phyloP scores from a whole-genome alignment of 2,888 invertebrate species.

The Phorcus lineatus region DNA sequence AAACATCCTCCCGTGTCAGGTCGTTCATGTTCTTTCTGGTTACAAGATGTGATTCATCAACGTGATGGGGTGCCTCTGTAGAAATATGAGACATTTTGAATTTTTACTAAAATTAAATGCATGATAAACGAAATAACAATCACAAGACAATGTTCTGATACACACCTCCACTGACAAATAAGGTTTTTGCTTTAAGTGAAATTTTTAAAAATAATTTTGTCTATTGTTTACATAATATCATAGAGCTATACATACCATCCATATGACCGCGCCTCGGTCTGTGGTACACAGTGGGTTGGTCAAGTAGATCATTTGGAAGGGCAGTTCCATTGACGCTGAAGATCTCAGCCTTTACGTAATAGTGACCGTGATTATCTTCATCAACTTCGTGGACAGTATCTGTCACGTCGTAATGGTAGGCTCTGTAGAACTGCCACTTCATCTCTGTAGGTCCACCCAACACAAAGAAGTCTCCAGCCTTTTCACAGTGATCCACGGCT shows the following conservation, averaged over 20 bases:
- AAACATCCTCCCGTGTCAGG: slow-evolving; percentile 41
- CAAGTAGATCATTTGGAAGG: slow-evolving; percentile 23
- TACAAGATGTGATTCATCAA: not conserved
- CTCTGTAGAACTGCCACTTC: slow-evolving; percentile 33
- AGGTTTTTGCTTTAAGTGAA: no score
- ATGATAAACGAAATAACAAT: no score
- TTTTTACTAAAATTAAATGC: no score
- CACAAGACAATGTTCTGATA: not conserved
- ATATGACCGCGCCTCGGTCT: slow-evolving; percentile 31
- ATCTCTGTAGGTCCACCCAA: slow-evolving; percentile 45
- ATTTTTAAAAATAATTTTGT: no score
- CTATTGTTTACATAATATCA: not conserved
- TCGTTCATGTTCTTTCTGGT: slow-evolving; percentile 39
- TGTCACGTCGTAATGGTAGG: slow-evolving; percentile 43
- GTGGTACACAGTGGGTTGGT: slow-evolving; percentile 29
- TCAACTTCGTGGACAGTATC: slow-evolving; percentile 32
- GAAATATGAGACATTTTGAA: not conserved
- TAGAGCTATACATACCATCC: slow-evolving; percentile 35
- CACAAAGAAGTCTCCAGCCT: slow-evolving; percentile 45
- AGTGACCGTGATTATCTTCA: slow-evolving; percentile 28
- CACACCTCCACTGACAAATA: not conserved
- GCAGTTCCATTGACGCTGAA: slow-evolving; percentile 43
- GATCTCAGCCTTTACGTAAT: slow-evolving; percentile 32
- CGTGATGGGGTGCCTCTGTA: slow-evolving; percentile 34
- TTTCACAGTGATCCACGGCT: slow-evolving; percentile 29